Evolutionary conservation across 2,797 vertebrate species (phyloP).

Genomic region (Atherinosoma microstoma): DNA sequence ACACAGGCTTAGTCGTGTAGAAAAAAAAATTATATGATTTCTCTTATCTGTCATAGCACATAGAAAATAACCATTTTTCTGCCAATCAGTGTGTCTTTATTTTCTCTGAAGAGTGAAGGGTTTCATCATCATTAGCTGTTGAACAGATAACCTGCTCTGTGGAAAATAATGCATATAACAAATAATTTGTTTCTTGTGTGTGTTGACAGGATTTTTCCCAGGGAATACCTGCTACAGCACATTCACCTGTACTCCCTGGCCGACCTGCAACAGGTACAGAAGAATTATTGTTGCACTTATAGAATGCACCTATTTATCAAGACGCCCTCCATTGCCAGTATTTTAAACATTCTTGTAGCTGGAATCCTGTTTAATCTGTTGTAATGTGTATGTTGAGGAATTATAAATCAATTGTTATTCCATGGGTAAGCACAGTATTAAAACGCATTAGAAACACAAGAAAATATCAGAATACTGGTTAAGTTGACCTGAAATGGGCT

Average conservation of each 20-base stretch:
- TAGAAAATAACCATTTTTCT: background rate
- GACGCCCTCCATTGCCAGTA: too few species aligned
- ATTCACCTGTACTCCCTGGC: slow-evolving; percentile 96
- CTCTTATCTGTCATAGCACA: background rate
- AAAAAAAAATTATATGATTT: background rate
- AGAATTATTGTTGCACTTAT: background rate
- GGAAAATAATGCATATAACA: background rate
- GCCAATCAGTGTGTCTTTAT: background rate
- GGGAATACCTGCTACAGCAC: slow-evolving; percentile 97
- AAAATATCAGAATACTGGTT: too few species aligned
- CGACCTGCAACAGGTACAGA: slow-evolving; percentile 95
- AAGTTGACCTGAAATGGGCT: too few species aligned
- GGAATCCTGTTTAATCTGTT: too few species aligned
- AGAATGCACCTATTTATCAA: background rate
- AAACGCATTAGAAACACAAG: too few species aligned
- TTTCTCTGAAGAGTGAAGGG: background rate
- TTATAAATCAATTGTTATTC: too few species aligned
- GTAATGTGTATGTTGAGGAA: too few species aligned
- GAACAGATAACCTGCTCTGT: background rate
- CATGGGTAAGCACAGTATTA: too few species aligned
- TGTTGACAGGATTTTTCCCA: slow-evolving; percentile 92
- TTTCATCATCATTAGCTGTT: background rate
- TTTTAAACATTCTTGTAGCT: too few species aligned
- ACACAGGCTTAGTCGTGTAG: too few species aligned
- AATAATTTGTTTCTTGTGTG: slow-evolving; percentile 13